phyloP scores from a whole-genome alignment of 2,113 vertebrate species.

The Isurus oxyrinchus region DNA sequence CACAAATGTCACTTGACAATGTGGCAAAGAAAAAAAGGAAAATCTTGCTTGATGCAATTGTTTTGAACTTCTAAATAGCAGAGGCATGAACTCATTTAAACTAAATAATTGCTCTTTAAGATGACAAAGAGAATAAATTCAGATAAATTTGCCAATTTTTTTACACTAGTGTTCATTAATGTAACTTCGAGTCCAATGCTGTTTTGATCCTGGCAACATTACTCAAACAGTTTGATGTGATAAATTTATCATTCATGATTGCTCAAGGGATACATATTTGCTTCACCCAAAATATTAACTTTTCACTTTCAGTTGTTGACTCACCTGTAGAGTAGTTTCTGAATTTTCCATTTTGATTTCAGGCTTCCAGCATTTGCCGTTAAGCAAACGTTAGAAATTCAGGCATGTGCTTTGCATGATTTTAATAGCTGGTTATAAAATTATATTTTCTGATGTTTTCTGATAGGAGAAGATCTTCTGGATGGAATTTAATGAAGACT shows the following conservation, averaged over 20 bases:
- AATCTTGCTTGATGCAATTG: neutral
- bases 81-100: neutral
- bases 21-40: neutral
- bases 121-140: neutral
- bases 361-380: neutral
- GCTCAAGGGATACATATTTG: neutral
- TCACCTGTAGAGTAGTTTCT: neutral
- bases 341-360: neutral
- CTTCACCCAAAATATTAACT: neutral
- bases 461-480: neutral
- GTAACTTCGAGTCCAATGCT: neutral
- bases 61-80: neutral
- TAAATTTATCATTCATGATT: neutral
- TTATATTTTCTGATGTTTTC: neutral
- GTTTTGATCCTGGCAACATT: neutral
- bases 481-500: neutral
- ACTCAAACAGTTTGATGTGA: neutral
- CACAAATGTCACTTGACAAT: neutral
- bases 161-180: neutral
- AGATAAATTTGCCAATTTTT: neutral
- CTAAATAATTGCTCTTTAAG: neutral
- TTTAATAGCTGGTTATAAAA: neutral
- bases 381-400: neutral
- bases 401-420: neutral
- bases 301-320: neutral